These are phyloP conservation scores for Macroramphosus scolopax DNA, from an alignment of 2,797 vertebrate genomes.

Conservation along the genomic window DNA sequence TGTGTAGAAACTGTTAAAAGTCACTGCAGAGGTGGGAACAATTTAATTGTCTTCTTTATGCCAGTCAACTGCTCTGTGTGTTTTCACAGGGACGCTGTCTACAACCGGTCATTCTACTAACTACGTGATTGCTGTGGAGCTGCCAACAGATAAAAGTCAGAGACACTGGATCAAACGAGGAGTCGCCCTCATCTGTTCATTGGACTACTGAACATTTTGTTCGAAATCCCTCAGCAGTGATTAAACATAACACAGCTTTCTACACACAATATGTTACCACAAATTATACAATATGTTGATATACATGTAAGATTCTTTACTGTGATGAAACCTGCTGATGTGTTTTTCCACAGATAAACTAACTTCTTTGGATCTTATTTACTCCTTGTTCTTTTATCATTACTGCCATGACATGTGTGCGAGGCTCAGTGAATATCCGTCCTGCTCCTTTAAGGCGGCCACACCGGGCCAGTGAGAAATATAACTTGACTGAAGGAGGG, in stretches of 20 bases:
- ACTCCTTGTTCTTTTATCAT: too few relatives aligned
- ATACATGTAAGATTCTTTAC: neutral
- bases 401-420: neutral
- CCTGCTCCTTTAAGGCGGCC: slow-evolving; percentile 71
- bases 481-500: slow-evolving; percentile 42
- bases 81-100: slow-evolving; percentile 84
- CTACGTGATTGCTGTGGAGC: slow-evolving; percentile 87
- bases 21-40: too few relatives aligned
- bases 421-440: neutral
- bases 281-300: too few relatives aligned
- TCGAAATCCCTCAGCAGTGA: neutral
- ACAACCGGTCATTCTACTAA: slow-evolving; percentile 91
- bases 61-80: too few relatives aligned
- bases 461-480: slow-evolving; percentile 45
- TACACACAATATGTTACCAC: too few relatives aligned
- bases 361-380: too few relatives aligned
- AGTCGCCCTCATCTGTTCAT: slow-evolving; percentile 87
- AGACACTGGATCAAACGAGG: slow-evolving; percentile 90
- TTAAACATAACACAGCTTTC: neutral
- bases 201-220: slow-evolving; percentile 86
- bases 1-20: slow-evolving; percentile 3
- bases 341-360: too few relatives aligned
- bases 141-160: slow-evolving; percentile 78
- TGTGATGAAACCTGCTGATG: neutral
- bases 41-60: neutral